Evolutionary conservation across 2,888 invertebrate genomes (phyloP), one percentile per base, ranked within the genome.

Genomic region (Acanthopleura granulata): DNA sequence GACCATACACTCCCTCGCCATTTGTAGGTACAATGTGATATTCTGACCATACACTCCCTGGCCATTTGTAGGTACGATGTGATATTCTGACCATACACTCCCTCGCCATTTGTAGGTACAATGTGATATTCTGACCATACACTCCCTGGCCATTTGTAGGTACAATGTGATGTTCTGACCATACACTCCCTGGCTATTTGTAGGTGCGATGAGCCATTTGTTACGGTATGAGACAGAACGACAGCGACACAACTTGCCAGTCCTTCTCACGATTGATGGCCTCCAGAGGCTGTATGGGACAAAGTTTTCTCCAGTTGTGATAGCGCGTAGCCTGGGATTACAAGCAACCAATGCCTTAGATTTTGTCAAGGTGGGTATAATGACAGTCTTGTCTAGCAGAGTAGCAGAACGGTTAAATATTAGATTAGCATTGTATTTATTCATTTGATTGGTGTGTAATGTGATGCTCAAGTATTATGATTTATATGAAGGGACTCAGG

Each of bases 241-340:
- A 22, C 96, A 98, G 89, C 91, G 94, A 29, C 94, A 96, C 88
- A 97, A 97, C 90, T 93, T 98, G 30, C 96, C 98, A 0, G 95
- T 95, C 0, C 95, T 97, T 93, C 90, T 95, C 18, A 94, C 95
- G 0, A 93, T 97, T 4, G 97, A 99, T 90, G 94, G 94, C 11
- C 91, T 99, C 70, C 95, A 97, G 86, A 92, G 95, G 70, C 92
- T 99, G 12, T 98, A 97, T 90, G 93, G 93, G 75, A 93, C 94
- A 14, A 83, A 83, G 12, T 88, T 87, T 51, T 85, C 88, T 49
- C 96, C 97, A 0, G 85, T 95, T 0, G 95, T 97, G 0, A 89
- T 96, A n/a, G 89, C 95, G 1, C 92, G 97, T 82, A 95, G 95
- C 87, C 87, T 97, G 15, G 97, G 97, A 0, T 91, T 97, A 75